phyloP scores from a whole-genome alignment of 2,113 vertebrate genomes.

The Phalacrocorax carbo region DNA sequence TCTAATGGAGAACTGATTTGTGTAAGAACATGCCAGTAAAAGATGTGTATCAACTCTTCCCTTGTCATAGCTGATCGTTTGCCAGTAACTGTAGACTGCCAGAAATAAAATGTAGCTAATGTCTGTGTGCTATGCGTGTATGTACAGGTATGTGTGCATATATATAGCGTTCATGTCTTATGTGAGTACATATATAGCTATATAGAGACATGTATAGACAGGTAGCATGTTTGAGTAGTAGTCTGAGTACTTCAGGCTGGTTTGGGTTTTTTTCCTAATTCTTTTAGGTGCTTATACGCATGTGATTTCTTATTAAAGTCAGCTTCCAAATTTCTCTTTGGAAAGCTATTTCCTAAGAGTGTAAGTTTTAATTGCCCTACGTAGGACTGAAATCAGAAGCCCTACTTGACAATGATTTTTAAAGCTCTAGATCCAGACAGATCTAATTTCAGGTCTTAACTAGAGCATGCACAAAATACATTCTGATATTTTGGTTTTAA shows the following conservation, averaged over 20 bases:
- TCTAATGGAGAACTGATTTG: not conserved
- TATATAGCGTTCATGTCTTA: not conserved
- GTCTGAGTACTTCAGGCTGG: not conserved
- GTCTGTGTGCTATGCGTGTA: not conserved
- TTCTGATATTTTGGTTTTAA: not conserved
- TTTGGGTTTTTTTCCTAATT: fast-evolving
- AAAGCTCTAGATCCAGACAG: not conserved
- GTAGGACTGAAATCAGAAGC: not conserved
- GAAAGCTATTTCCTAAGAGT: not conserved
- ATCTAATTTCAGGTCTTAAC: not conserved
- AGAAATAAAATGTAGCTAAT: not conserved
- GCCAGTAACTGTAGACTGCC: not conserved
- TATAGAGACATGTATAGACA: not conserved
- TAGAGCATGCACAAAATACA: not conserved
- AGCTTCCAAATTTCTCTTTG: not conserved
- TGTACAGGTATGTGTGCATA: not conserved
- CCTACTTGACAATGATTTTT: not conserved
- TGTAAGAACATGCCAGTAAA: not conserved
- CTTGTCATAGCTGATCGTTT: not conserved
- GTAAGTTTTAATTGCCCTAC: not conserved
- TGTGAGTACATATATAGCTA: not conserved
- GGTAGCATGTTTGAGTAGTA: not conserved
- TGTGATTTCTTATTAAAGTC: not conserved
- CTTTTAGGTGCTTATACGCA: not conserved
- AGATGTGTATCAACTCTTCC: not conserved